Evolutionary conservation across 2,797 vertebrate genomes (phyloP).

Genomic region (Mycteria americana): DNA sequence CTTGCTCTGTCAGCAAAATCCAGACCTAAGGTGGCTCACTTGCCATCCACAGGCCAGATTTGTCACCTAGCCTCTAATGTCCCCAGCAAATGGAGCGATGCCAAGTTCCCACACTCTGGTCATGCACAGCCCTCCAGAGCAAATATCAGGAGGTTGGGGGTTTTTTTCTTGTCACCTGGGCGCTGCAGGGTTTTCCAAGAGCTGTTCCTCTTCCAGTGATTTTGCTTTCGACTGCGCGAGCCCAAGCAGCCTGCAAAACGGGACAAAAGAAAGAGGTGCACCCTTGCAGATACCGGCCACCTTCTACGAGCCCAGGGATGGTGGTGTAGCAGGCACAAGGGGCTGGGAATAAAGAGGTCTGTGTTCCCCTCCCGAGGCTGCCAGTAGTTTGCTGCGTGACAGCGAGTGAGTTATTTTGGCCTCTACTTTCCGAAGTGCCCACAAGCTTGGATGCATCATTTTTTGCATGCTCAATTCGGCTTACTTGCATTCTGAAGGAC

Average conservation of each 20-base stretch:
- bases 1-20: conserved; percentile 23
- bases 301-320: accelerated
- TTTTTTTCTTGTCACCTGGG: background rate
- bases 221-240: background rate
- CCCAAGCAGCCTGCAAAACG: background rate
- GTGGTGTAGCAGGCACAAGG: accelerated
- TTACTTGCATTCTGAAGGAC: background rate
- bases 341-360: background rate
- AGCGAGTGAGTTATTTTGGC: background rate
- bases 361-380: background rate
- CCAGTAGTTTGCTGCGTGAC: background rate
- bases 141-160: background rate
- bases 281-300: accelerated
- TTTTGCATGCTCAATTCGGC: background rate
- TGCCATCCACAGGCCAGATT: background rate
- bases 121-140: background rate
- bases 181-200: background rate
- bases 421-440: background rate
- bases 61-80: background rate
- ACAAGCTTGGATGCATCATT: background rate
- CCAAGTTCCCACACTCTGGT: conserved; percentile 12
- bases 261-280: background rate
- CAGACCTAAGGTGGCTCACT: background rate
- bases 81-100: background rate
- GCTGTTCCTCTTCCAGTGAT: background rate